Conservation (phyloP, 1,140 invertebrate species). For the Bombus pascuorum region DNA sequence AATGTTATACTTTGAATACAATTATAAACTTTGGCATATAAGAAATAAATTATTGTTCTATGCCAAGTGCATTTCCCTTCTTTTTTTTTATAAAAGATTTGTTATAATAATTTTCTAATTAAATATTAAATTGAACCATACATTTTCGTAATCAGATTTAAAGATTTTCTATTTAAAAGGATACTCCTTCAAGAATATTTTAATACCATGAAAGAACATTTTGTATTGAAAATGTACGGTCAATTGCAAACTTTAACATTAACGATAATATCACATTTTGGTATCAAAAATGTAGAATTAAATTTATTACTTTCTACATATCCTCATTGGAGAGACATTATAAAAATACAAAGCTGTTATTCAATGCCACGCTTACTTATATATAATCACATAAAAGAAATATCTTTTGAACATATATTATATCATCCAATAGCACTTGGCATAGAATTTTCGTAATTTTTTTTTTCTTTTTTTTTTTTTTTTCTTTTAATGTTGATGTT, state of each 20-base stretch:
- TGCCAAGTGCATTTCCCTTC: constrained; percentile 54
- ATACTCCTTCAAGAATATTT: constrained; percentile 10
- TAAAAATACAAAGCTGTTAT: constrained; percentile 58
- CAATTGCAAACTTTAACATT: constrained; percentile 44
- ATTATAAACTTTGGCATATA: constrained; percentile 61
- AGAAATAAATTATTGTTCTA: constrained; percentile 57
- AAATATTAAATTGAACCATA: constrained; percentile 23
- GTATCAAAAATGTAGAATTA: constrained; percentile 60
- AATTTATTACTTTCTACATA: constrained; percentile 49
- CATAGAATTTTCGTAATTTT: constrained; percentile 50
- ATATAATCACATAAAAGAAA: constrained; percentile 44
- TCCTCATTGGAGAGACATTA: constrained; percentile 32
- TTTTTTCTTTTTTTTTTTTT: constrained; percentile 5
- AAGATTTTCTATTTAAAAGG: constrained; percentile 7
- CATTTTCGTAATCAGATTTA: constrained; percentile 44
- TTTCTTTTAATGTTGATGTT: constrained; percentile 15
- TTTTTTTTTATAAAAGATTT: constrained; percentile 11
- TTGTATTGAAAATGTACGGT: constrained; percentile 39
- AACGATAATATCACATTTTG: constrained; percentile 64
- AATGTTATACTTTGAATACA: constrained; percentile 64
- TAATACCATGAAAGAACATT: neutral
- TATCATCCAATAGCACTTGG: constrained; percentile 44
- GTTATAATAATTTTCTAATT: constrained; percentile 5
- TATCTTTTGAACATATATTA: neutral
- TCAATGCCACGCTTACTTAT: constrained; percentile 45